Evolutionary conservation across 2,888 invertebrate species (phyloP).

Genomic region (Rhamnusium bicolor): DNA sequence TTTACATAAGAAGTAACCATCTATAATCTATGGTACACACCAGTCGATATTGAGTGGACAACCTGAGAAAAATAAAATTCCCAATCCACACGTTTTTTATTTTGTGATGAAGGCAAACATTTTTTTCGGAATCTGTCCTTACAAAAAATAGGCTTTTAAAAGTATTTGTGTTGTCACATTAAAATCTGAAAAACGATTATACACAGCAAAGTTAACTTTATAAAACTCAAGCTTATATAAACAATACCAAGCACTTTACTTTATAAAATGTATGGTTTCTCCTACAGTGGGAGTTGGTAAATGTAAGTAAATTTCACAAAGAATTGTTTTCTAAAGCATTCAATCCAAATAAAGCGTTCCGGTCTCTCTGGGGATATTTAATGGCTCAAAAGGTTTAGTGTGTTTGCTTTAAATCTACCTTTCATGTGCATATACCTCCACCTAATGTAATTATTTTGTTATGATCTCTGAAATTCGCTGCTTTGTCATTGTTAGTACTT

Average conservation of each 20-base stretch:
- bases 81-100: too few species aligned
- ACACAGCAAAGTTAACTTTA: conserved; percentile 19
- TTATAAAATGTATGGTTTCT: conserved; percentile 34
- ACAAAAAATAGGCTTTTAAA: conserved; percentile 21
- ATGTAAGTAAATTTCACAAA: conserved; percentile 50
- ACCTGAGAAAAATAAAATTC: too few species aligned
- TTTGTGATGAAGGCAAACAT: too few species aligned
- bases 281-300: conserved; percentile 36
- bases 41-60: too few species aligned
- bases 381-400: conserved; percentile 53
- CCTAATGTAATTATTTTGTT: conserved; percentile 49
- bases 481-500: neutral
- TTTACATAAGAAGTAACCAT: too few species aligned
- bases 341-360: conserved; percentile 54
- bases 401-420: conserved; percentile 51
- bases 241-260: conserved; percentile 38
- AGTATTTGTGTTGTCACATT: conserved; percentile 20
- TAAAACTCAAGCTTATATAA: conserved; percentile 32
- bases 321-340: conserved; percentile 53
- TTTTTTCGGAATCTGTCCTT: too few species aligned
- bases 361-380: conserved; percentile 51
- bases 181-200: conserved; percentile 12
- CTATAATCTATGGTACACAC: too few species aligned
- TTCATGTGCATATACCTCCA: conserved; percentile 36
- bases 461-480: conserved; percentile 41